phyloP scores from a whole-genome alignment of 1,140 invertebrate genomes.

The Drosophila oshimai region DNA sequence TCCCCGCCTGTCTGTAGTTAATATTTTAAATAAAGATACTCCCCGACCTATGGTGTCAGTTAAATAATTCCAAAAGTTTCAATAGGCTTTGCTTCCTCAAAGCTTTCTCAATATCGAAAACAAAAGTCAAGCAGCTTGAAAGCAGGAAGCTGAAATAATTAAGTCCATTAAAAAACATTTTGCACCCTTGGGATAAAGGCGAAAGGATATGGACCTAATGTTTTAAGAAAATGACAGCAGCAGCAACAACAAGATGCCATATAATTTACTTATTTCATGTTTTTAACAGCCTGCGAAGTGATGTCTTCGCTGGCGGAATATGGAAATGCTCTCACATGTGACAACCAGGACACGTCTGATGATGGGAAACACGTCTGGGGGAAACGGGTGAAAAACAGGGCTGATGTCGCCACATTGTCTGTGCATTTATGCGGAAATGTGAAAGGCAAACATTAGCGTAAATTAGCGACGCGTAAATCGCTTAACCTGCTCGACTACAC shows the following conservation, averaged over 20 bases:
- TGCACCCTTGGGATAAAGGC: conserved; percentile 6
- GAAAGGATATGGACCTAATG: conserved; percentile 9
- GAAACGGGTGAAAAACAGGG: neutral
- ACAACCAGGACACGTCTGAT: conserved; percentile 10
- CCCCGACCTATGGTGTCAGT: too few relatives aligned
- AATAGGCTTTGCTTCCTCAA: too few relatives aligned
- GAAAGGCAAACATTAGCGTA: conserved; percentile 75
- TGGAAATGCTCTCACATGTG: conserved; percentile 43
- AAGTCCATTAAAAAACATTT: conserved; percentile 70
- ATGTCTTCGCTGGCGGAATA: conserved; percentile 27
- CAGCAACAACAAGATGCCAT: conserved; percentile 31
- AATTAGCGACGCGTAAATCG: conserved; percentile 78
- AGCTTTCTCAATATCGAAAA: neutral
- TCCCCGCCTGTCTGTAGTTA: too few relatives aligned
- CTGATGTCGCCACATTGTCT: conserved; percentile 39
- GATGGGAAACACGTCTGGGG: neutral
- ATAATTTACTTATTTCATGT: conserved; percentile 76
- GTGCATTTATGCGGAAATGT: conserved; percentile 74
- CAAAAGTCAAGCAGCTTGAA: conserved; percentile 6
- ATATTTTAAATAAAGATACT: too few relatives aligned
- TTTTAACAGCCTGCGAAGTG: conserved; percentile 67
- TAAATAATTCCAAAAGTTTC: too few relatives aligned
- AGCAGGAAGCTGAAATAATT: conserved; percentile 44
- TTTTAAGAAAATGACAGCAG: conserved; percentile 1
- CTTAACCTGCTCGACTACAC: conserved; percentile 55